These are phyloP conservation scores for Gymnopithys bicolor DNA, from an alignment of 2,797 vertebrate species.

Conservation along the genomic window DNA sequence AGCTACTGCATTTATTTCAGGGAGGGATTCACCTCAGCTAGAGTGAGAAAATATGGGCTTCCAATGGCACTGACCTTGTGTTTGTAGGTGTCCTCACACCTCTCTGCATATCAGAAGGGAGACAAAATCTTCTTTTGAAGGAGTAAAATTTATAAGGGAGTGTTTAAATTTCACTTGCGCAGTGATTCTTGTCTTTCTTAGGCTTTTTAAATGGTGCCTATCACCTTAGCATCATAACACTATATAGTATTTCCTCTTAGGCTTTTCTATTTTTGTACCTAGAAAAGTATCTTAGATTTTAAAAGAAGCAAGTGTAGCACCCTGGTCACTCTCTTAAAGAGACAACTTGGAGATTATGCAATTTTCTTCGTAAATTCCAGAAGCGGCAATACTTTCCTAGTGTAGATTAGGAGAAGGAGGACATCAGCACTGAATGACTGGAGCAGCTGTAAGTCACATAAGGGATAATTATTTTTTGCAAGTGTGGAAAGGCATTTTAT, in stretches of 20 bases:
- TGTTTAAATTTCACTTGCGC: background rate
- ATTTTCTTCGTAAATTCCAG: constrained; percentile 38
- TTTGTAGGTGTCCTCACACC: background rate
- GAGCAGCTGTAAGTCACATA: constrained; percentile 65
- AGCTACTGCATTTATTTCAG: background rate
- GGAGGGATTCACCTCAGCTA: background rate
- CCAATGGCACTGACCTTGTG: background rate
- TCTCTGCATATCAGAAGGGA: background rate
- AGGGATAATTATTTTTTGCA: constrained; percentile 68
- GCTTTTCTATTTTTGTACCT: background rate
- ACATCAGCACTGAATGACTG: constrained; percentile 61
- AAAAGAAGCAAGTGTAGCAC: constrained; percentile 11
- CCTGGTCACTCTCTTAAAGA: constrained; percentile 26
- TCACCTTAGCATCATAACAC: background rate
- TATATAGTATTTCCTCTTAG: background rate
- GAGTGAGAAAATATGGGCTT: background rate
- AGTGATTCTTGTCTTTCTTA: background rate
- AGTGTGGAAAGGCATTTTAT: constrained; percentile 43
- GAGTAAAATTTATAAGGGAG: background rate
- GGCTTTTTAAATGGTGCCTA: accelerated
- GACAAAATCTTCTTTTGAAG: background rate
- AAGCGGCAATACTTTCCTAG: constrained; percentile 25
- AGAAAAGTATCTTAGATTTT: background rate
- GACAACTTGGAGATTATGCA: constrained; percentile 25
- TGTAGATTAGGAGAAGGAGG: constrained; percentile 37